Evolutionary conservation across 2,888 invertebrate genomes (phyloP).

Genomic region (Aspidiotus rigidus): DNA sequence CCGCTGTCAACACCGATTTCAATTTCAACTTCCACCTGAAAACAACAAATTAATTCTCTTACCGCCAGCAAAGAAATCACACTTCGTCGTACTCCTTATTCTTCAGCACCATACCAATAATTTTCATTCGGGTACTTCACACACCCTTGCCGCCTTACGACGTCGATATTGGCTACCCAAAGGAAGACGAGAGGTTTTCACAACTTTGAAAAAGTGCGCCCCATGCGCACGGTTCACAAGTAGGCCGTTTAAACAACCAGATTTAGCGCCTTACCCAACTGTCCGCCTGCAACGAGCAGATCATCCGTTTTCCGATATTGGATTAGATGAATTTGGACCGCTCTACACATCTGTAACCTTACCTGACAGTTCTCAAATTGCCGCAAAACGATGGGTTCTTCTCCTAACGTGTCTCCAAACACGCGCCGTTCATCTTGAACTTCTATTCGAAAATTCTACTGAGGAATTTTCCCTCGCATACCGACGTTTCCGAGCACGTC

Average conservation of each 20-base stretch:
- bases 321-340: not conserved
- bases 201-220: not conserved
- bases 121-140: not conserved
- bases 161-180: not conserved
- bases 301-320: not conserved
- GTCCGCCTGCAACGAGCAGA: not conserved
- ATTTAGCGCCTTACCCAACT: not conserved
- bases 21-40: fast-evolving
- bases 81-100: not conserved
- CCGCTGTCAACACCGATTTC: not conserved
- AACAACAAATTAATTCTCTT: not conserved
- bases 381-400: not conserved
- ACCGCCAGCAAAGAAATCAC: not conserved
- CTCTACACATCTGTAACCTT: too few species aligned
- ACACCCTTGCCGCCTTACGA: not conserved
- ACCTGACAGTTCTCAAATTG: too few species aligned
- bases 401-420: not conserved
- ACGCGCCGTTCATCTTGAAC: not conserved
- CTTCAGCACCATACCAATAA: not conserved
- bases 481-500: not conserved
- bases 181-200: not conserved
- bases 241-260: not conserved
- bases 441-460: not conserved
- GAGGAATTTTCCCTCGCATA: not conserved
- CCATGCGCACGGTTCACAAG: not conserved